Evolutionary conservation across 2,797 vertebrate genomes (phyloP), one percentile per base, ranked within the genome.

Genomic region (Lepus oiostolus): DNA sequence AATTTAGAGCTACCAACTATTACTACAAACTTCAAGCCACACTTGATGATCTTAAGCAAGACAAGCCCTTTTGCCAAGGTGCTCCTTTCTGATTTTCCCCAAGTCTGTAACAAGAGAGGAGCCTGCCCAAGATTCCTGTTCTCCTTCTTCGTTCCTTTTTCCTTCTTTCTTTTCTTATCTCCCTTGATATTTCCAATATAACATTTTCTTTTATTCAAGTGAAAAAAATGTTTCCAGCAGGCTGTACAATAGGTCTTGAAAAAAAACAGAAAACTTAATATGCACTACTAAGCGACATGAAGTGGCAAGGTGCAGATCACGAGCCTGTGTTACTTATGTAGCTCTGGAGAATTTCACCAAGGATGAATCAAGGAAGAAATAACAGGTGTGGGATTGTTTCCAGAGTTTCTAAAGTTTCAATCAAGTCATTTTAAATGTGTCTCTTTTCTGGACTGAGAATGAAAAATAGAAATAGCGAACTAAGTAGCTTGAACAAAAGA

Each of bases 181-280:
- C 19, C 54, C 54, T 16, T 17, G 54, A 58, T 3, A 58, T 58
- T 88, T 82, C 82, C n/a, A 94, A 5, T 26, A 47, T 30, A 60
- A 9, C 7, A 28, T 7, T 80, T 62, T 92, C 5, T 50, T 67
- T 70, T 47, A 83, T 42, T 76, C 63, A 95, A 28, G n/a, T 85
- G 35, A 88, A 82, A 90, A 16, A 82, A 83, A 30, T 9, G 3
- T 68, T 68, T 65, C 54, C 28, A 24, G 35, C 10, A 19, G 3
- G 82, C 38, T 85, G n/a, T 17, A 95, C 89, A 87, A 71, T 52
- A 71, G 22, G 42, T 13, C 28, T 93, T 54, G 24, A 92, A 85
- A 83, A 82, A 77, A n/a, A 76, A 50, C 16, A 90, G 68, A 47
- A 91, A 79, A 52, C 30, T 13, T 17, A 72, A 7, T 42, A 67